Conservation (phyloP, 2,113 vertebrate genomes). For the Agapornis roseicollis region DNA sequence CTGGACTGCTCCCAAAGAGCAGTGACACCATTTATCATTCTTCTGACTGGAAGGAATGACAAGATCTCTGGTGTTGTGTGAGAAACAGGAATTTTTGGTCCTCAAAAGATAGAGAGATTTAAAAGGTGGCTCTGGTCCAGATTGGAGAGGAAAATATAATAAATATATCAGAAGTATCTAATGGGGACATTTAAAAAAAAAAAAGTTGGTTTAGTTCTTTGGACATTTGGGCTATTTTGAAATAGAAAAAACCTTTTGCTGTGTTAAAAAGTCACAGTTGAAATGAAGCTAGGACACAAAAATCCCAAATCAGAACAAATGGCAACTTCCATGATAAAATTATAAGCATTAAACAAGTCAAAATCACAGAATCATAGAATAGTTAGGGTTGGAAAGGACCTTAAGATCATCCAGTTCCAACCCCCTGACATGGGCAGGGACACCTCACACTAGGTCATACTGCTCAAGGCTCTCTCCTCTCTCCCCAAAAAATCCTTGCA, state of each 20-base stretch:
- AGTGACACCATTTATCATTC: neutral
- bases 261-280: neutral
- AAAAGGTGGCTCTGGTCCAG: neutral
- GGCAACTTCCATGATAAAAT: neutral
- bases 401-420: neutral
- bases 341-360: neutral
- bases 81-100: neutral
- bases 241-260: neutral
- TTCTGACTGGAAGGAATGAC: neutral
- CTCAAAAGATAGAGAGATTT: neutral
- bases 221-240: neutral
- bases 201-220: neutral
- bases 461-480: neutral
- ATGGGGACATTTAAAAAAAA: fast-evolving
- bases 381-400: neutral
- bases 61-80: neutral
- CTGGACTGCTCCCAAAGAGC: neutral
- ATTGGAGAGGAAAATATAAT: neutral
- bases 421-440: neutral
- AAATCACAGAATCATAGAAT: neutral
- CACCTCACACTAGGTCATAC: neutral
- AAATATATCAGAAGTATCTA: neutral
- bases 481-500: neutral
- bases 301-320: neutral
- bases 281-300: neutral